Base-by-base conservation (phyloP, 2,113 vertebrate species). In the Epinephelus fuscoguttatus region DNA sequence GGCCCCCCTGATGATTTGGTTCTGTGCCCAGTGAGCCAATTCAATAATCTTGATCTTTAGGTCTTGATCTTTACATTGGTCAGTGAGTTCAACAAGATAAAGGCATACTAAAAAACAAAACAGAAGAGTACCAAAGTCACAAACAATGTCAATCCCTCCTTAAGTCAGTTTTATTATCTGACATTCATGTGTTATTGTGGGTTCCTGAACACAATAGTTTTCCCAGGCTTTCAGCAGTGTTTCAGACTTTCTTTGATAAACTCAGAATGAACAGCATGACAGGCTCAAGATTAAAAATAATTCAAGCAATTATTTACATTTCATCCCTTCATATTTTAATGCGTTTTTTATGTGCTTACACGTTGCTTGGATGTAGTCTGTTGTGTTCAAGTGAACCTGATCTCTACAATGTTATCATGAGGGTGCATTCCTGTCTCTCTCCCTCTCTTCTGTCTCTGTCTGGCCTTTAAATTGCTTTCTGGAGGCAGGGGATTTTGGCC, bases 391-490 rank as follows among this genome's bases (percentile, higher is more conserved):
- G 63, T 49, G 37, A 75, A 69, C 27, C 72, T 57, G 75, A 78
- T 84, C 64, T 75, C 73, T 49, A 49, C 59, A 23, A 60, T 69
- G 18, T 89, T 75, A 86, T 84, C 76, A 47, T 57, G 64, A 64
- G 42, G 80, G 66, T 73, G 78, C 71, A 56, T 68, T 85, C 70
- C 52, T 81, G 23, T 70, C 53, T 15, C 80, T 69, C 74, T 74
- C 19, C 27, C 69, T 75, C 69, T 62, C 76, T 49, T 68, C 84
- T 70, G 45, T 79, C 71, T 82, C 45, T 76, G 79, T 61, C 85
- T 84, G 72, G 83, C 74, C 88, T 90, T 91, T 92, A 92, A 93
- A 94, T 94, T 93, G 84, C 91, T 91, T 94, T 91, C 84, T 82
- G 81, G 84, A 91, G 85, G 88, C 87, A 68, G 83, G 90, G 91